These are phyloP conservation scores for Hoplodrina ambigua DNA, from an alignment of 2,888 invertebrate genomes.

Conservation along the genomic window DNA sequence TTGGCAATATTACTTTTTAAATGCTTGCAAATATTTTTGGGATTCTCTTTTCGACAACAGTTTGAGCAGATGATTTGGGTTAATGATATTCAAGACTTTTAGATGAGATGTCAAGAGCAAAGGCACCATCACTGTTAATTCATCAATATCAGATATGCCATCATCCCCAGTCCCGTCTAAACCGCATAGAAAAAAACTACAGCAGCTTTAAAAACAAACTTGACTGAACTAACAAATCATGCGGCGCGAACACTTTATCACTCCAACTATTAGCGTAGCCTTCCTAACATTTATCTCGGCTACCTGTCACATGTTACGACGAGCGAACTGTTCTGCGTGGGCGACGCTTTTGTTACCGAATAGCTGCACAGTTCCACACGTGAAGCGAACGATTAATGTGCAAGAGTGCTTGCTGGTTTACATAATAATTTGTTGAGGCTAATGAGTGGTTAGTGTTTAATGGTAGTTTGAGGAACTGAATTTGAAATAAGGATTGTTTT, in stretches of 20 bases:
- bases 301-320: slow-evolving; percentile 65
- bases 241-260: slow-evolving; percentile 57
- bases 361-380: slow-evolving; percentile 23
- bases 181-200: neutral
- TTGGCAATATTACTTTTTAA: no score
- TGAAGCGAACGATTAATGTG: slow-evolving; percentile 27
- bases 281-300: slow-evolving; percentile 64
- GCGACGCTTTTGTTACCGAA: slow-evolving; percentile 56
- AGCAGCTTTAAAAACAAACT: slow-evolving; percentile 5
- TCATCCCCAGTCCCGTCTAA: neutral
- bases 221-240: slow-evolving; percentile 46
- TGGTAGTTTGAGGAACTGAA: no score
- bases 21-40: no score
- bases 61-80: no score
- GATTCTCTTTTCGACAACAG: no score
- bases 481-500: neutral
- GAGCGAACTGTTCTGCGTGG: slow-evolving; percentile 42
- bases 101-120: no score
- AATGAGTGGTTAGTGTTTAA: neutral
- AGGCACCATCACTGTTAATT: no score
- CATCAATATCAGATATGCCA: neutral
- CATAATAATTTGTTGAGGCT: slow-evolving; percentile 2
- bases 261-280: slow-evolving; percentile 58
- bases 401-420: slow-evolving; percentile 2
- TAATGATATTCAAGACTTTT: no score